A percentile compares a stretch with the other conserved stretches of the same genome.
These are phyloP conservation scores for Caenorhabditis panamensis DNA, from an alignment of 2,888 invertebrate genomes.

Conservation along the genomic window DNA sequence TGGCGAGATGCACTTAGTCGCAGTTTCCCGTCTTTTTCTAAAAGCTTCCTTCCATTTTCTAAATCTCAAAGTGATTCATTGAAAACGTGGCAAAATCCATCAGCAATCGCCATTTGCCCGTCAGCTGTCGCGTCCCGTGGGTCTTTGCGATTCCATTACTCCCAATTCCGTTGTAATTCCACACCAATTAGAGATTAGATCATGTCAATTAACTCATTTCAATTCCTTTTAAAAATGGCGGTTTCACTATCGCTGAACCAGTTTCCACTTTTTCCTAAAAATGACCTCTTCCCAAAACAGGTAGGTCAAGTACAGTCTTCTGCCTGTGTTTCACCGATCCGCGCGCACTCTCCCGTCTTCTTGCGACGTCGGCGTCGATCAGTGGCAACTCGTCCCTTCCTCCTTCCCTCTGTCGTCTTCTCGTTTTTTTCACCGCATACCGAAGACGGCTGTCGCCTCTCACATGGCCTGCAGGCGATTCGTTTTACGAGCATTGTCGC, in stretches of 20 bases:
- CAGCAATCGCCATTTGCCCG: background rate
- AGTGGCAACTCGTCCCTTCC: constrained; percentile 41
- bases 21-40: too few species aligned
- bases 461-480: constrained; percentile 36
- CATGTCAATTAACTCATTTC: constrained; percentile 23
- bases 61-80: background rate
- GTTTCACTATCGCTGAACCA: constrained; percentile 25
- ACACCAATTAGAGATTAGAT: constrained; percentile 36
- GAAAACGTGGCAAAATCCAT: constrained; percentile 9
- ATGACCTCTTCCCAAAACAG: constrained; percentile 43
- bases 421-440: constrained; percentile 49
- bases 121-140: constrained; percentile 27
- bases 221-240: background rate
- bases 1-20: too few species aligned
- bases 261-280: constrained; percentile 12
- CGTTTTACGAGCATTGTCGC: constrained; percentile 56
- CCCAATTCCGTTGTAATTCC: constrained; percentile 28
- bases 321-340: constrained; percentile 18
- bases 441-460: constrained; percentile 40
- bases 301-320: constrained; percentile 45
- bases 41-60: too few species aligned
- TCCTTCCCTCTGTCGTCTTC: constrained; percentile 27
- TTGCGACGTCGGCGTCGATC: constrained; percentile 31
- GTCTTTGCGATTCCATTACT: constrained; percentile 11
- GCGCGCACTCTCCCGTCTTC: constrained; percentile 3